Percentiles rank a stretch among this genome's conserved stretches.
Evolutionary conservation across 2,888 invertebrate species (phyloP).

Genomic region (Alviniconcha strummeri): DNA sequence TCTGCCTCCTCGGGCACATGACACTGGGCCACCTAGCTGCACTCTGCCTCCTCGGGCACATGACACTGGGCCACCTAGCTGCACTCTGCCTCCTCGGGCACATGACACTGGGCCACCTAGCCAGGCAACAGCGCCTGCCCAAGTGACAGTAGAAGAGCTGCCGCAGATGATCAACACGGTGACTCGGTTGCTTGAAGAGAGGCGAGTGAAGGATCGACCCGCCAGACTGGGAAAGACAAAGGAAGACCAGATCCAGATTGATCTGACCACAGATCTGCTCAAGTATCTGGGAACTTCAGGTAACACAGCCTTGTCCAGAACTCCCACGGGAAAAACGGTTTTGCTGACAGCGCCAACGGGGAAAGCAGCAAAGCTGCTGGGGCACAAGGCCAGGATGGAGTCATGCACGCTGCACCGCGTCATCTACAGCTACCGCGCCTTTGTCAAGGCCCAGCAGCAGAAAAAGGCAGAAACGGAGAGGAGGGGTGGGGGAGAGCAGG

Average conservation of each 20-base stretch:
- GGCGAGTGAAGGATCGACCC: not conserved
- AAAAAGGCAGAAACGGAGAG: slow-evolving; percentile 24
- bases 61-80: too few species aligned
- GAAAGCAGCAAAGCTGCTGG: slow-evolving; percentile 67
- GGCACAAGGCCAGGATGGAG: slow-evolving; percentile 53
- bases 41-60: too few species aligned
- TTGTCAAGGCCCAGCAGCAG: slow-evolving; percentile 18
- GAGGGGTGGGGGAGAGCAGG: slow-evolving; percentile 26
- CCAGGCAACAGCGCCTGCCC: not conserved
- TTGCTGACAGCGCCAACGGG: slow-evolving; percentile 66
- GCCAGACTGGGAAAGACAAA: slow-evolving; percentile 2
- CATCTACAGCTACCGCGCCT: slow-evolving; percentile 44
- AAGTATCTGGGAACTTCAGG: slow-evolving; percentile 3
- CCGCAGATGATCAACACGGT: not conserved
- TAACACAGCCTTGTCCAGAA: slow-evolving; percentile 32
- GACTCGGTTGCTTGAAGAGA: not conserved
- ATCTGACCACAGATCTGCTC: slow-evolving; percentile 19
- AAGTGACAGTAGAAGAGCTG: slow-evolving; percentile 6
- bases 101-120: too few species aligned
- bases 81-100: too few species aligned
- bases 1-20: too few species aligned
- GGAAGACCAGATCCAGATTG: not conserved
- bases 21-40: too few species aligned
- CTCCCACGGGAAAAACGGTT: slow-evolving; percentile 39
- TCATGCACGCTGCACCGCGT: slow-evolving; percentile 65